Conservation (phyloP, 2,797 vertebrate species). For the Scyliorhinus canicula region DNA sequence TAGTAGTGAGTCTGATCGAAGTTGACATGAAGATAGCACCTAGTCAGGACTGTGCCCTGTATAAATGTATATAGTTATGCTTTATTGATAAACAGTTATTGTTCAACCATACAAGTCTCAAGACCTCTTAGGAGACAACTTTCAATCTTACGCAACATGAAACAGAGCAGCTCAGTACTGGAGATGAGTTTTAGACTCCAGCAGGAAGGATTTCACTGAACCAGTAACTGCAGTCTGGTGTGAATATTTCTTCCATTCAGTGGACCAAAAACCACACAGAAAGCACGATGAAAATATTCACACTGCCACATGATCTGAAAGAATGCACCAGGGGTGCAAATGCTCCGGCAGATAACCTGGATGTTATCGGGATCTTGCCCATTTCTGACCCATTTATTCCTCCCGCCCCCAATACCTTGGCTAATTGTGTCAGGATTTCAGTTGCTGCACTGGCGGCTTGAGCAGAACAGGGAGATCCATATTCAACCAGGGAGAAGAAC, state of each 20-base stretch:
- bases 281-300: slow-evolving; percentile 7
- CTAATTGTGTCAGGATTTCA: no score
- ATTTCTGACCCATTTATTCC: not conserved
- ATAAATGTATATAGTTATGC: no score
- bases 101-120: no score
- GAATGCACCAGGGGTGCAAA: not conserved
- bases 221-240: not conserved
- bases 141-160: not conserved
- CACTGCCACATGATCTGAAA: not conserved
- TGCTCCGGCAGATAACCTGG: not conserved
- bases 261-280: not conserved
- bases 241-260: not conserved
- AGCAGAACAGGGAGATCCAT: not conserved
- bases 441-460: no score
- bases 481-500: not conserved
- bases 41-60: no score
- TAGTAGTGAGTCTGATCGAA: no score
- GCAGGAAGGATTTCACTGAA: not conserved
- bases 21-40: no score
- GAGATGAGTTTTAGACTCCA: not conserved
- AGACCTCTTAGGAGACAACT: no score
- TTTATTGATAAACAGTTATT: no score
- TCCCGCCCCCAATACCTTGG: no score
- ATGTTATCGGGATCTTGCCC: no score
- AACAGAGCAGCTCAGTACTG: not conserved